Evolutionary conservation across 2,888 invertebrate genomes (phyloP), one percentile per base, ranked within the genome.

Genomic region (Anarsia innoxiella): DNA sequence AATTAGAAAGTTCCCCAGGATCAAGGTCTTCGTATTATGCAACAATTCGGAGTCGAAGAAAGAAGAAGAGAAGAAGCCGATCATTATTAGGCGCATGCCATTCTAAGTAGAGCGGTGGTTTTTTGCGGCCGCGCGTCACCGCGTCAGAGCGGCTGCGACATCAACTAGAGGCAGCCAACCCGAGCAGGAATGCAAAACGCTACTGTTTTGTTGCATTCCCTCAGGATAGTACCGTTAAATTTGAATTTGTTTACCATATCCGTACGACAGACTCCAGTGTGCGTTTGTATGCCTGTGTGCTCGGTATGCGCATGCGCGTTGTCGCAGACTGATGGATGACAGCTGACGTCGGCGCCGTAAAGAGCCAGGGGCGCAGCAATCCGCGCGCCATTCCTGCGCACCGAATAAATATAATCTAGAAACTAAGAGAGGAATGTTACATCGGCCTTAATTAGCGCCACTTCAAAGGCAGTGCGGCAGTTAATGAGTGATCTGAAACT

Each of bases 271-370:
- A 14, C 51, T 44, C 57, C 49, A 45, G 49, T 55, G 55, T 52
- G 52, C 54, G 53, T 48, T 56, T 56, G 61, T 58, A 14, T 6
- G 12, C 19, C 13, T 28, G 60, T 58, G 35, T 52, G 56, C 51
- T 48, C 54, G 66, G 67, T 56, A 62, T 72, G 70, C 72, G 71
- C 75, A 70, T 69, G 77, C 79, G 78, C 75, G 74, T 69, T 61
- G 72, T 69, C 71, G 62, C 75, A 64, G 85, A 84, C 82, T 83
- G 85, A 85, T 82, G 85, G 79, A 73, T 83, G 85, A 84, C 85
- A 80, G 79, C 60, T 83, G 85, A 85, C 82, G 78, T 60, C 68
- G 70, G 71, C 67, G 68, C 65, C 69, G 62, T 66, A 62, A 62
- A 63, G 61, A 45, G 48, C 50, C 64, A 71, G 70, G 69, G 72